Percentiles rank a stretch among this genome's conserved stretches.
Conservation (phyloP, 2,113 vertebrate genomes). For the Capreolus pygargus region DNA sequence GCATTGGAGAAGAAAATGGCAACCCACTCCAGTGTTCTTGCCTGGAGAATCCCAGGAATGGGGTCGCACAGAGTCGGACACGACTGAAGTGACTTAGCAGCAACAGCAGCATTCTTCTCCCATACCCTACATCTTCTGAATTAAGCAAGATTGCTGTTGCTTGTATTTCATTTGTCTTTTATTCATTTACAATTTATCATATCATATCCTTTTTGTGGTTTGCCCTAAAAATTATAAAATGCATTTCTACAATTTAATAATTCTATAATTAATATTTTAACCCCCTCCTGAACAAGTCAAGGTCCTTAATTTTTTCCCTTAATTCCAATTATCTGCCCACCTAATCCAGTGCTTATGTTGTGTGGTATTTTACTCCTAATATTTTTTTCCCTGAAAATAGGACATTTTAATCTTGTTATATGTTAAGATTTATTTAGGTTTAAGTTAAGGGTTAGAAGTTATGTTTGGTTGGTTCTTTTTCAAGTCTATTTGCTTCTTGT, state of each 20-base stretch:
- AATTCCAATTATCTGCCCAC: neutral
- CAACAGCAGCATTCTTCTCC: neutral
- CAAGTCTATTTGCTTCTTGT: neutral
- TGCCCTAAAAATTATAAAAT: neutral
- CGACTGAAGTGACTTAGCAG: no score
- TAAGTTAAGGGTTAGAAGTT: neutral
- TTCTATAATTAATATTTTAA: constrained; percentile 10
- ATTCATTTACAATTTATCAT: neutral
- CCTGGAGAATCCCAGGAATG: no score
- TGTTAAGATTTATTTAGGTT: neutral
- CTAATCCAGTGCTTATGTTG: neutral
- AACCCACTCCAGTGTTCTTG: no score
- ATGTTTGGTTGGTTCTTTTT: neutral
- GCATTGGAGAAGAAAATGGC: no score
- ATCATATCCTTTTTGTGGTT: neutral
- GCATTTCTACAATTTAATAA: neutral
- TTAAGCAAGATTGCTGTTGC: neutral
- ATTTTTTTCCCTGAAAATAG: neutral
- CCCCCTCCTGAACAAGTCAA: neutral
- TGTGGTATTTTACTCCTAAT: neutral
- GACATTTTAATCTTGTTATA: neutral
- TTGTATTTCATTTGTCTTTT: neutral
- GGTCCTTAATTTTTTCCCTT: neutral
- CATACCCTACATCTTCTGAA: neutral
- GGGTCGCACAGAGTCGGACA: no score